These are phyloP conservation scores for Echinarachnius parma DNA, from an alignment of 53 echinoderm and acorn worm genomes.

Conservation along the genomic window DNA sequence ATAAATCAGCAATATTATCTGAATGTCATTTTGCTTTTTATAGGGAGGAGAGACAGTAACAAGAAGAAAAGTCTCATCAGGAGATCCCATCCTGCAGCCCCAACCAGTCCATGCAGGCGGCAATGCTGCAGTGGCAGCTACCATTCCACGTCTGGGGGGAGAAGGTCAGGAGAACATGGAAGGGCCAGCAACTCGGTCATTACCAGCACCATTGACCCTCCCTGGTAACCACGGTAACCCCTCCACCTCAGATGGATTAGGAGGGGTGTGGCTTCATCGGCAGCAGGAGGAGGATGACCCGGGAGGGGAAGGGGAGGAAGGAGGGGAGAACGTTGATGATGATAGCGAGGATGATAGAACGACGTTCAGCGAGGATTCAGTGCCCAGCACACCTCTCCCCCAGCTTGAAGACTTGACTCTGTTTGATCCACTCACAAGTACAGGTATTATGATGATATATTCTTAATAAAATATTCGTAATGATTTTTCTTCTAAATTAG, in stretches of 20 bases:
- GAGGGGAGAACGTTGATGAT: slow-evolving; percentile 60
- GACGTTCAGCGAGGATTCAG: slow-evolving; percentile 91
- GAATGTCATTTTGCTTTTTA: slow-evolving; percentile 15
- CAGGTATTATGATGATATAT: too few relatives aligned
- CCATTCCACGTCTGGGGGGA: slow-evolving; percentile 31
- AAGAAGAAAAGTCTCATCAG: slow-evolving; percentile 36
- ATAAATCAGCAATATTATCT: too few relatives aligned
- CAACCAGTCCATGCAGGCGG: slow-evolving; percentile 1
- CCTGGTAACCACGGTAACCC: slow-evolving; percentile 3
- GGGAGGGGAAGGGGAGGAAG: slow-evolving; percentile 48
- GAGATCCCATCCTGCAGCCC: slow-evolving; percentile 29
- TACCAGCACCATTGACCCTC: neutral
- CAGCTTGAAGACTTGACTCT: slow-evolving; percentile 81
- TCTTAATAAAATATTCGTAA: too few relatives aligned
- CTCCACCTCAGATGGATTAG: slow-evolving; percentile 38
- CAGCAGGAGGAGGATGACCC: slow-evolving; percentile 79
- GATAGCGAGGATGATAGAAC: slow-evolving; percentile 89
- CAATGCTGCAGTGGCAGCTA: slow-evolving; percentile 10
- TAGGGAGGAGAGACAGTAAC: slow-evolving; percentile 72
- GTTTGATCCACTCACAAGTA: slow-evolving; percentile 79
- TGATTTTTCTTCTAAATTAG: too few relatives aligned
- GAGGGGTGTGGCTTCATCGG: slow-evolving; percentile 97
- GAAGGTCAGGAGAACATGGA: slow-evolving; percentile 13
- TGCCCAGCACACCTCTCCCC: slow-evolving; percentile 86
- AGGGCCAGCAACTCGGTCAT: neutral